A percentile compares a stretch with the other conserved stretches of the same genome.
phyloP scores from a whole-genome alignment of 2,797 vertebrate genomes.

The Gambusia yucatana region DNA sequence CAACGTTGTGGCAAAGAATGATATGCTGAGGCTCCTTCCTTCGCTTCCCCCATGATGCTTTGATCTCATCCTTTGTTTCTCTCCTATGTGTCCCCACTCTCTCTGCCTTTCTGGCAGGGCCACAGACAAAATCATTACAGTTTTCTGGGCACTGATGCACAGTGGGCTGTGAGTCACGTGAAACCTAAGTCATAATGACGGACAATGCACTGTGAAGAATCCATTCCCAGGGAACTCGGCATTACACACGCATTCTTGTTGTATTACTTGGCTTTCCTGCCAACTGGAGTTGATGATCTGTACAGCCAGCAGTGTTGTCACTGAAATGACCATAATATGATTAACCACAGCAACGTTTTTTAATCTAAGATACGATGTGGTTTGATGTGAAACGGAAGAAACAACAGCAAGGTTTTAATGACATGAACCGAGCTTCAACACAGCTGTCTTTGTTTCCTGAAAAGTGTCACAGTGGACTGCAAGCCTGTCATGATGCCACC shows the following conservation, averaged over 20 bases:
- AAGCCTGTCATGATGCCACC: constrained; percentile 35
- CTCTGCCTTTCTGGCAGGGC: constrained; percentile 39
- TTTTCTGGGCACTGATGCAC: constrained; percentile 60
- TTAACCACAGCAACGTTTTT: constrained; percentile 19
- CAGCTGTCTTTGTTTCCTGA: constrained; percentile 26
- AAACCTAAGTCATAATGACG: constrained; percentile 54
- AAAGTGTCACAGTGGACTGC: constrained; percentile 12
- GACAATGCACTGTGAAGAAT: constrained; percentile 39
- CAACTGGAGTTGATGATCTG: constrained; percentile 38
- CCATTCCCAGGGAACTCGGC: constrained; percentile 31
- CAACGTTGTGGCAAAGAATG: constrained; percentile 26
- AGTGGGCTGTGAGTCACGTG: constrained; percentile 48
- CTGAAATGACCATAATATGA: constrained; percentile 34
- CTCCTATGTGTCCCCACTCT: constrained; percentile 6
- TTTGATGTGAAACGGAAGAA: not conserved
- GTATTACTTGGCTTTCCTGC: constrained; percentile 21
- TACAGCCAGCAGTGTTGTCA: constrained; percentile 21
- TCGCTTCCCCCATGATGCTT: constrained; percentile 40
- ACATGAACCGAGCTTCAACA: constrained; percentile 28
- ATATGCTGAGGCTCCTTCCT: constrained; percentile 37
- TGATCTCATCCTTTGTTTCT: constrained; percentile 58
- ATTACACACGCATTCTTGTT: constrained; percentile 1
- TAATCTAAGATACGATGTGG: not conserved
- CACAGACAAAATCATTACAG: constrained; percentile 49
- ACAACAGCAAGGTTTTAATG: constrained; percentile 12